phyloP scores from a whole-genome alignment of 2,113 vertebrate species.

The Cyprinus carpio region DNA sequence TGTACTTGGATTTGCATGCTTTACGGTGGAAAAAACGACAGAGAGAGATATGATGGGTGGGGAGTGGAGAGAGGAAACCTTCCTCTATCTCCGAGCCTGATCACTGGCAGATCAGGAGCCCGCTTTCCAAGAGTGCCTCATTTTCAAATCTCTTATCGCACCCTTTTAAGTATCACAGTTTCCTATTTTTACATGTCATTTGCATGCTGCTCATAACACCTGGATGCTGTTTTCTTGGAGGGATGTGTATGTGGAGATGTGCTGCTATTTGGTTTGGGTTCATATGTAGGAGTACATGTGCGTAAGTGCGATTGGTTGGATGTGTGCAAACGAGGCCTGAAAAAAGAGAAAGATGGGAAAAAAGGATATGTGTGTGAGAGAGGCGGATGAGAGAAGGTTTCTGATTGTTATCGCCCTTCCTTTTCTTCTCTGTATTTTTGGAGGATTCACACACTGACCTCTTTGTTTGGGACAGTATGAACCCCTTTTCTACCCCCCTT shows the following conservation, averaged over 20 bases:
- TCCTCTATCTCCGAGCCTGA: slow-evolving; percentile 69
- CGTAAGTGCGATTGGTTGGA: slow-evolving; percentile 5
- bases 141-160: slow-evolving; percentile 78
- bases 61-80: slow-evolving; percentile 62
- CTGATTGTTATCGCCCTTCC: slow-evolving; percentile 77
- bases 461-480: slow-evolving; percentile 79
- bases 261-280: not conserved
- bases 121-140: slow-evolving; percentile 77
- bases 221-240: slow-evolving; percentile 54
- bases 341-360: slow-evolving; percentile 36
- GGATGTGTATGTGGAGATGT: slow-evolving; percentile 25
- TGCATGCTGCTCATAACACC: slow-evolving; percentile 75
- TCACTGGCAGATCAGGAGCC: slow-evolving; percentile 72
- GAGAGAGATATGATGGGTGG: slow-evolving; percentile 41
- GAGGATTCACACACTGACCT: slow-evolving; percentile 80
- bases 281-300: not conserved
- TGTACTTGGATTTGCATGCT: slow-evolving; percentile 23
- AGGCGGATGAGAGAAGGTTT: slow-evolving; percentile 75
- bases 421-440: slow-evolving; percentile 78
- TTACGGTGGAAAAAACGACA: slow-evolving; percentile 41
- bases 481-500: slow-evolving; percentile 55
- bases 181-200: slow-evolving; percentile 77
- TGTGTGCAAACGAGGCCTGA: slow-evolving; percentile 26
- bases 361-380: slow-evolving; percentile 48
- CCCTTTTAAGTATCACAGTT: slow-evolving; percentile 73